These are phyloP conservation scores for Hypotaenidia philippensis DNA, from an alignment of 2,797 vertebrate species.

Conservation along the genomic window DNA sequence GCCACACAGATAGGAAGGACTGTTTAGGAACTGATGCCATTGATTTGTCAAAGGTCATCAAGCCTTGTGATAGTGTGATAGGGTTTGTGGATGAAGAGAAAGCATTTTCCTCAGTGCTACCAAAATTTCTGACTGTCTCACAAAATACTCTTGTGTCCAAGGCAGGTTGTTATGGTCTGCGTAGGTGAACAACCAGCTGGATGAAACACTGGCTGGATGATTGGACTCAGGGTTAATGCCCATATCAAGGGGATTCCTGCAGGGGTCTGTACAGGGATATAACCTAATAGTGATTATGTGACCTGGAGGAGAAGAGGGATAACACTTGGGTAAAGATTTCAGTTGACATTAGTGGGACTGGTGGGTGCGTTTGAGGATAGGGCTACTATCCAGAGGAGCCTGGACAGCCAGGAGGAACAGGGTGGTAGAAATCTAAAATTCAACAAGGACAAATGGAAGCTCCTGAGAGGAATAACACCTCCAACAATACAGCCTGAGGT, in stretches of 20 bases:
- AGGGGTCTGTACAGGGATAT: background rate
- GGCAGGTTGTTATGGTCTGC: background rate
- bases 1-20: background rate
- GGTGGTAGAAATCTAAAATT: background rate
- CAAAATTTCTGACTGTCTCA: background rate
- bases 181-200: background rate
- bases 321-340: background rate
- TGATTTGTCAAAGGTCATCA: background rate
- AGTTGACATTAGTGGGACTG: background rate
- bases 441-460: background rate
- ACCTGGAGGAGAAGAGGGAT: background rate
- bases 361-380: background rate
- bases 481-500: background rate
- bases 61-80: background rate
- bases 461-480: fast-evolving
- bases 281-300: background rate
- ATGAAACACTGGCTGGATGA: background rate
- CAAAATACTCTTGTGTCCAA: background rate
- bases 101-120: background rate
- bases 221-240: background rate
- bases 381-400: background rate
- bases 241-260: background rate
- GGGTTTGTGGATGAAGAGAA: background rate
- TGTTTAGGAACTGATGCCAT: background rate
- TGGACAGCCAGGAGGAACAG: background rate